phyloP scores from a whole-genome alignment of 2,113 vertebrate species.

The Gopherus evgoodei region DNA sequence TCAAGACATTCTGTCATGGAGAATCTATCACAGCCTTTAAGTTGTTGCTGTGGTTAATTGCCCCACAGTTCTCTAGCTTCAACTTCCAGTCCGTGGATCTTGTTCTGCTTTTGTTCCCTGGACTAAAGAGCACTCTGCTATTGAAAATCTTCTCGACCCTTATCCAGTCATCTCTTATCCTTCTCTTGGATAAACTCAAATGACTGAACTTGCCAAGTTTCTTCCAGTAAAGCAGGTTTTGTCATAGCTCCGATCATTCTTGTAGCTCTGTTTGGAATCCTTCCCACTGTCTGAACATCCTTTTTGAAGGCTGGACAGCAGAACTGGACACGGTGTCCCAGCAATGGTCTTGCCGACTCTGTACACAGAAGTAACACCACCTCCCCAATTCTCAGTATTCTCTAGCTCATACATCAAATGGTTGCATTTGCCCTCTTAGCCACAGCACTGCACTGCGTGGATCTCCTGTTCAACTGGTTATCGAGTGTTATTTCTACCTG shows the following conservation, averaged over 20 bases:
- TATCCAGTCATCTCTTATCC: slow-evolving; percentile 22
- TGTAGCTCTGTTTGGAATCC: not conserved
- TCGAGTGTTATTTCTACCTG: not conserved
- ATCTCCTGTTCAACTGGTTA: not conserved
- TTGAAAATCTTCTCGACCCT: not conserved
- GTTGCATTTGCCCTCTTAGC: not conserved
- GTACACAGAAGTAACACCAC: not conserved
- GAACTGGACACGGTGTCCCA: not conserved
- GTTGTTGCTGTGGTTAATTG: slow-evolving; percentile 44
- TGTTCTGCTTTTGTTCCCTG: slow-evolving; percentile 33
- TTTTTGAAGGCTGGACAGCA: not conserved
- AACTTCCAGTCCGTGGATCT: slow-evolving; percentile 25
- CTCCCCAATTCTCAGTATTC: not conserved
- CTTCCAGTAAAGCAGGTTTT: not conserved
- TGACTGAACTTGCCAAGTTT: rapidly evolving
- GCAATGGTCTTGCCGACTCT: not conserved
- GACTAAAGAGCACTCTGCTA: slow-evolving; percentile 7
- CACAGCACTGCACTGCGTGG: not conserved
- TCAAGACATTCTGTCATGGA: not conserved
- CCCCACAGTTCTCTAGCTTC: slow-evolving; percentile 31
- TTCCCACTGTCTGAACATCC: not conserved
- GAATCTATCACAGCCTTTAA: slow-evolving; percentile 38
- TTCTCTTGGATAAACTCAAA: not conserved
- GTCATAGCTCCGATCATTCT: not conserved
- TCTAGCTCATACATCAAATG: rapidly evolving